Percentiles rank a stretch among this genome's conserved stretches.
Conservation (phyloP, 2,888 invertebrate species). For the Ephialtes manifestator region DNA sequence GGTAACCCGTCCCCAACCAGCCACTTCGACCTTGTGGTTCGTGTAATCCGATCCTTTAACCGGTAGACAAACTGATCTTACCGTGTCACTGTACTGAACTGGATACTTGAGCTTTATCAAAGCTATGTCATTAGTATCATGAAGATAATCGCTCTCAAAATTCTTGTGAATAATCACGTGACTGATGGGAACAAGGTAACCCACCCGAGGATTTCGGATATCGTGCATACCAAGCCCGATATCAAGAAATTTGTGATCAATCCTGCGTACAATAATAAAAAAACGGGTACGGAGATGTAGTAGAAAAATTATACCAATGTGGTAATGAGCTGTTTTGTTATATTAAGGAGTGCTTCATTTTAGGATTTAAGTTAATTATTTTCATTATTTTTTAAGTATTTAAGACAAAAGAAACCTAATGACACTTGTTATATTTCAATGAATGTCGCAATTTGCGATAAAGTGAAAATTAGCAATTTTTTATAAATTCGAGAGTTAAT, state of each 20-base stretch:
- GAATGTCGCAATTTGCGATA: too few species aligned
- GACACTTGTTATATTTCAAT: too few species aligned
- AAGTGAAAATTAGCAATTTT: too few species aligned
- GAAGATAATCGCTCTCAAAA: slow-evolving; percentile 87
- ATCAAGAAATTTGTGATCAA: slow-evolving; percentile 78
- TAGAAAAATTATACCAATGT: background rate
- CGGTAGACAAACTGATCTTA: slow-evolving; percentile 88
- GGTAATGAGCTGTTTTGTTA: background rate
- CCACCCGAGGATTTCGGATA: slow-evolving; percentile 83
- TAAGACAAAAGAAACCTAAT: background rate
- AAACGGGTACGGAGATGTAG: background rate
- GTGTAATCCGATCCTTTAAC: slow-evolving; percentile 85
- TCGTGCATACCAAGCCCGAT: slow-evolving; percentile 87
- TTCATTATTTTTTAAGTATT: background rate
- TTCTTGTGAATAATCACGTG: slow-evolving; percentile 85
- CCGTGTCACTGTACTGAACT: slow-evolving; percentile 85
- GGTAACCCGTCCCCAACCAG: slow-evolving; percentile 87
- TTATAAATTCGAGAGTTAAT: too few species aligned
- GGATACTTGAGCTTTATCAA: slow-evolving; percentile 86
- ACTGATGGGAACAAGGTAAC: slow-evolving; percentile 85
- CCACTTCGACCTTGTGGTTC: slow-evolving; percentile 86
- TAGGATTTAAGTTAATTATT: background rate
- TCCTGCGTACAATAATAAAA: slow-evolving; percentile 54
- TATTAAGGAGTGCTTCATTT: background rate
- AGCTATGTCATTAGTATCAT: slow-evolving; percentile 88